Evolutionary conservation across 2,113 vertebrate genomes (phyloP).

Genomic region (Carettochelys insculpta): DNA sequence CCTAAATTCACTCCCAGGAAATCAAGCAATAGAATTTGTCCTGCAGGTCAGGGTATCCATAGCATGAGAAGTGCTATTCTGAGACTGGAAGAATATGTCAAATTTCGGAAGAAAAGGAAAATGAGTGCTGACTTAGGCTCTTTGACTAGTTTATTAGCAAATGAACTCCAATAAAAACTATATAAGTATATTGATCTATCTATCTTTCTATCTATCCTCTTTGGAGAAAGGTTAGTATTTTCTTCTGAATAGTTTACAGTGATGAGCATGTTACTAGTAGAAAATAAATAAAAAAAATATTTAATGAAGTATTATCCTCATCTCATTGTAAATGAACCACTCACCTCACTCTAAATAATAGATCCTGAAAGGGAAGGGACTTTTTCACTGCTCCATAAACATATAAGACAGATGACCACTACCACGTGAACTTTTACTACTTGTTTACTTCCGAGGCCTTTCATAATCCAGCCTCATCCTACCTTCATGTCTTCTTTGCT

Average conservation of each 20-base stretch:
- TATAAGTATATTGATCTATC: too few relatives aligned
- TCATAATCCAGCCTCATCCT: not conserved
- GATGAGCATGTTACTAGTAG: not conserved
- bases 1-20: not conserved
- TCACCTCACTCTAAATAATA: not conserved
- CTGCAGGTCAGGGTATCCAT: not conserved
- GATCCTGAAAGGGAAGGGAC: fast-evolving
- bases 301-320: fast-evolving
- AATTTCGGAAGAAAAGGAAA: not conserved
- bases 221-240: not conserved
- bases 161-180: not conserved
- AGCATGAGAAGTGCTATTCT: not conserved
- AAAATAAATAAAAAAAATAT: not conserved
- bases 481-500: not conserved
- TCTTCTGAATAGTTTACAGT: fast-evolving
- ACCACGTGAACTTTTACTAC: not conserved
- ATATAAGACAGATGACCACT: not conserved
- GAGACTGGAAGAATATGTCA: not conserved
- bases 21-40: not conserved
- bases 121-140: not conserved
- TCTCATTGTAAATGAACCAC: not conserved
- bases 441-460: not conserved
- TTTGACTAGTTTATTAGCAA: not conserved
- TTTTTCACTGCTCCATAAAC: not conserved
- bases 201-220: too few relatives aligned